Conservation (phyloP, 92 coral and sea anemone genomes). For the Porites rus region DNA sequence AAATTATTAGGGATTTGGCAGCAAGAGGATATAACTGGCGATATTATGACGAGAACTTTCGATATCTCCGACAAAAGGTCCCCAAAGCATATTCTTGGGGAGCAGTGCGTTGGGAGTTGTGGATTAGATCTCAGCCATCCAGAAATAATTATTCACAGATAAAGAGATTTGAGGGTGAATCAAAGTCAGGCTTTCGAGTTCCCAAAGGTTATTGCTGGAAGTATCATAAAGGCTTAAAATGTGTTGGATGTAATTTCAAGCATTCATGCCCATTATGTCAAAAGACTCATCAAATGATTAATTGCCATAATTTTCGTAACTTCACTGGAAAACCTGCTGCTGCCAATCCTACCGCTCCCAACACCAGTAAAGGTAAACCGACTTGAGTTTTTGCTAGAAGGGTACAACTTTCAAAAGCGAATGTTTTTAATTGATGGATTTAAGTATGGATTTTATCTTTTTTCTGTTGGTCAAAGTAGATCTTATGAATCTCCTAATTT, state of each 20-base stretch:
- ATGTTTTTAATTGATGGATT: constrained; percentile 18
- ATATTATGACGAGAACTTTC: constrained; percentile 35
- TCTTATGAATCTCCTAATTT: constrained; percentile 23
- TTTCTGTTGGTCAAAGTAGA: constrained; percentile 22
- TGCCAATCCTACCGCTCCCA: constrained; percentile 16
- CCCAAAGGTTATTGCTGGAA: constrained; percentile 42
- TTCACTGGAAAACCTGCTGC: constrained; percentile 3
- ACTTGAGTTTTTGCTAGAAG: constrained; percentile 21
- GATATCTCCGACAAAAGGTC: constrained; percentile 14
- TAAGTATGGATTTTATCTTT: constrained; percentile 32
- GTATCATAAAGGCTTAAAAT: constrained; percentile 27
- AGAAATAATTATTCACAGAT: not conserved
- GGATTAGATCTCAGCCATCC: constrained; percentile 13
- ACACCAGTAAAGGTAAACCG: constrained; percentile 42
- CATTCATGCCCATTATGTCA: constrained; percentile 14
- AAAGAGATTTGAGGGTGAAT: not conserved
- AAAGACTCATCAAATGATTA: not conserved
- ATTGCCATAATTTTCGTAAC: not conserved
- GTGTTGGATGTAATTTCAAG: constrained; percentile 34
- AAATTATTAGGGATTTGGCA: constrained; percentile 42
- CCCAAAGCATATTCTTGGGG: constrained; percentile 16
- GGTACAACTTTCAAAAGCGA: not conserved
- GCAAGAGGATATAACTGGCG: no score
- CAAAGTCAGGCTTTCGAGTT: not conserved
- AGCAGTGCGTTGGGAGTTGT: constrained; percentile 28